Percentiles rank a stretch among this genome's conserved stretches.
These are phyloP conservation scores for Mythimna loreyi DNA, from an alignment of 2,888 invertebrate species.

Conservation along the genomic window DNA sequence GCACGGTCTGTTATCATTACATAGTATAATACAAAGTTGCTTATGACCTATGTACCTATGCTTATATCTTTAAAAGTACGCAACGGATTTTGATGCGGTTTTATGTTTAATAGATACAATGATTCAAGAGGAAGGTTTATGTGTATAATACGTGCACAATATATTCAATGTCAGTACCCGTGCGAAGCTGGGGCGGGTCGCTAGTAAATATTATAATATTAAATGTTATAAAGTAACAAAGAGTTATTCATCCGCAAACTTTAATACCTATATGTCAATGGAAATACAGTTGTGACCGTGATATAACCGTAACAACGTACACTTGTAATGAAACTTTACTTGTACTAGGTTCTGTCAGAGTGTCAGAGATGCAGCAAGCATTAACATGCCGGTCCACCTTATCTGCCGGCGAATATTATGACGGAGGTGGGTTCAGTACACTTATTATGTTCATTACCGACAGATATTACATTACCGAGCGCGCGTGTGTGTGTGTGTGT, in stretches of 20 bases:
- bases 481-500: not conserved
- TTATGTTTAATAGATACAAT: no score
- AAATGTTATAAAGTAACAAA: no score
- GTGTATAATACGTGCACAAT: no score
- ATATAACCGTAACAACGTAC: not conserved
- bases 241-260: not conserved
- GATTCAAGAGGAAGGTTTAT: no score
- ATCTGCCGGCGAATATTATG: slow-evolving; percentile 2
- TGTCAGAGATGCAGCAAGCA: slow-evolving; percentile 3
- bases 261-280: not conserved
- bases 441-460: slow-evolving; percentile 35
- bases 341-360: not conserved
- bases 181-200: no score
- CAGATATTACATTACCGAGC: slow-evolving; percentile 34
- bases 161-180: no score
- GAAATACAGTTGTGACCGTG: not conserved
- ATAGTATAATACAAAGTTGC: no score
- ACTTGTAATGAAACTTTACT: slow-evolving; percentile 11
- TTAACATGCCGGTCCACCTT: slow-evolving; percentile 3
- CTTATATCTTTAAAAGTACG: no score
- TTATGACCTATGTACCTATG: no score
- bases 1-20: not conserved
- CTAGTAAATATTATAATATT: no score
- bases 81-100: no score
- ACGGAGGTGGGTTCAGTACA: slow-evolving; percentile 13